A percentile compares a stretch with the other conserved stretches of the same genome.
Conservation (phyloP, 2,888 invertebrate species). For the Tromatobia lineatoria region DNA sequence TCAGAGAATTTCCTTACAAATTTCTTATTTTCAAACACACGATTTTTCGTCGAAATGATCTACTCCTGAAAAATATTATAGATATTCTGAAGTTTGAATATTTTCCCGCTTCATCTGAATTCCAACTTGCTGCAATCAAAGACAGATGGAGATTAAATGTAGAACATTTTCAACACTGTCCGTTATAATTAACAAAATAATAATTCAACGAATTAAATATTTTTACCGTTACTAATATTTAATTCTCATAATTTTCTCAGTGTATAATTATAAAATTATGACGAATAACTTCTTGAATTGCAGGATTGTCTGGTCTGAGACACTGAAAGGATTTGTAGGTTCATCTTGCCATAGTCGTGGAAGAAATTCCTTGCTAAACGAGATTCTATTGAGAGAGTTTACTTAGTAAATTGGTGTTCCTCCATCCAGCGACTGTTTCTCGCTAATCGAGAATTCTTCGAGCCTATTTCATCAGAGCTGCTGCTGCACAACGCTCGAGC, state of each 20-base stretch:
- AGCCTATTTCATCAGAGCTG: constrained; percentile 64
- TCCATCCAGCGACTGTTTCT: constrained; percentile 37
- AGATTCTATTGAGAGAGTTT: constrained; percentile 17
- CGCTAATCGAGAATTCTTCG: constrained; percentile 60
- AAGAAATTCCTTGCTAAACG: constrained; percentile 7
- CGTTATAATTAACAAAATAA: neutral
- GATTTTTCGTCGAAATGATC: too few relatives aligned
- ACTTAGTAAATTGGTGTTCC: constrained; percentile 30
- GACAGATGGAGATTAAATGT: neutral
- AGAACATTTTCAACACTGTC: neutral
- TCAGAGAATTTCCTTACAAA: too few relatives aligned
- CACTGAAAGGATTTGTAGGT: neutral
- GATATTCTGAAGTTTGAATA: neutral
- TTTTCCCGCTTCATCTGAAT: neutral
- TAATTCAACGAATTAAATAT: constrained; percentile 3
- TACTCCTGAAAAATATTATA: too few relatives aligned
- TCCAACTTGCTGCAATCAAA: neutral
- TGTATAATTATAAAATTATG: neutral
- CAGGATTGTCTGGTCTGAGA: neutral
- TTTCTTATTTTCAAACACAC: too few relatives aligned
- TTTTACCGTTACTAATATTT: neutral
- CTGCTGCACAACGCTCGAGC: constrained; percentile 28
- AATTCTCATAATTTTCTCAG: neutral
- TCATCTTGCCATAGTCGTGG: neutral
- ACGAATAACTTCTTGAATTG: neutral